phyloP scores from a whole-genome alignment of 2,113 vertebrate species.

The Macrotis lagotis region DNA sequence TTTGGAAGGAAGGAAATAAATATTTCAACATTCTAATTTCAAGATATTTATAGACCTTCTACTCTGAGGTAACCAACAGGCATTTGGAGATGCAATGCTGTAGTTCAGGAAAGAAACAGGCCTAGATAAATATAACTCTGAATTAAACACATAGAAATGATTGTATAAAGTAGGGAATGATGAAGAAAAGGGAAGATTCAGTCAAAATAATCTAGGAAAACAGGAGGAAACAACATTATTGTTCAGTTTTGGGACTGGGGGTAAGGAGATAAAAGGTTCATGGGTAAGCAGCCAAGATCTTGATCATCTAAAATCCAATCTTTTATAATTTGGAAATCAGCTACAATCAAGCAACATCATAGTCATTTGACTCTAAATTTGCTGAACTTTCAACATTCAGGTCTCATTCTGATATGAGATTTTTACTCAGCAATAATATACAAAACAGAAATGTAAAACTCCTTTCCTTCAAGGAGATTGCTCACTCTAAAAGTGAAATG shows the following conservation, averaged over 20 bases:
- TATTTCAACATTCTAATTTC: too few relatives aligned
- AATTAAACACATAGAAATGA: not conserved
- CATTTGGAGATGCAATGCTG: not conserved
- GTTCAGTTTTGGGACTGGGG: not conserved
- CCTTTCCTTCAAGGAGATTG: not conserved
- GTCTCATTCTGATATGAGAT: not conserved
- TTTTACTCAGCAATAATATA: not conserved
- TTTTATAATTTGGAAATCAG: not conserved
- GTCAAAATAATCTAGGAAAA: not conserved
- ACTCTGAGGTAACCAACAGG: not conserved
- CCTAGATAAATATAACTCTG: not conserved
- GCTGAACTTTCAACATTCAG: not conserved
- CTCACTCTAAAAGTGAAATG: not conserved
- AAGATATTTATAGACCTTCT: not conserved
- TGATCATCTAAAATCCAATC: not conserved
- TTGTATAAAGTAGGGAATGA: not conserved
- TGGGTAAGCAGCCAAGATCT: not conserved
- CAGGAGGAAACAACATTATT: not conserved
- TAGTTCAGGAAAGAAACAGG: not conserved
- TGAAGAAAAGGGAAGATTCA: not conserved
- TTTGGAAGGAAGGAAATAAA: too few relatives aligned
- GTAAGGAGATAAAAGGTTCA: not conserved
- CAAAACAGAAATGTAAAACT: not conserved
- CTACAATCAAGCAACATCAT: not conserved
- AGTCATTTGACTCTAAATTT: not conserved